These are phyloP conservation scores for Idaea dimidiata DNA, from an alignment of 2,888 invertebrate genomes.

Conservation along the genomic window DNA sequence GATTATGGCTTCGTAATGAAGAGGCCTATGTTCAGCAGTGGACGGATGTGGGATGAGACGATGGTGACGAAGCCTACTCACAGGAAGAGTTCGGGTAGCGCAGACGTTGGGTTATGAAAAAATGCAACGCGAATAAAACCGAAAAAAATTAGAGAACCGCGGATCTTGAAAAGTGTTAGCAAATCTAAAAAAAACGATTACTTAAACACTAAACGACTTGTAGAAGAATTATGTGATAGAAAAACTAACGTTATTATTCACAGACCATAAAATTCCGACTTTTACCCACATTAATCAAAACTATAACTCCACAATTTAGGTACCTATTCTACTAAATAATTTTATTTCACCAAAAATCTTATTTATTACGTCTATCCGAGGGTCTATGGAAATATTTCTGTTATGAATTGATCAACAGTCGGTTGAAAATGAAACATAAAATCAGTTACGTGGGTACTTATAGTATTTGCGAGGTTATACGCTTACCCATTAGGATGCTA, in stretches of 20 bases:
- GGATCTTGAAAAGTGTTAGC: neutral
- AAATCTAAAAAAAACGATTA: neutral
- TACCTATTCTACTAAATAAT: neutral
- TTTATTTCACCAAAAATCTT: neutral
- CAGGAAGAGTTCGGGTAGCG: too few relatives aligned
- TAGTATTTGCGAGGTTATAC: too few relatives aligned
- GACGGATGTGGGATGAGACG: too few relatives aligned
- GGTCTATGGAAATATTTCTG: neutral
- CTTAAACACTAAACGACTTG: neutral
- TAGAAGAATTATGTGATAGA: neutral
- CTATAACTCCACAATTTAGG: neutral
- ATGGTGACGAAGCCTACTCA: too few relatives aligned
- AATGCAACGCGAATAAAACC: too few relatives aligned
- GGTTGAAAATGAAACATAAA: neutral
- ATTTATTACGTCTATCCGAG: neutral
- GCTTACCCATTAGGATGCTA: too few relatives aligned
- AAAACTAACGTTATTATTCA: neutral
- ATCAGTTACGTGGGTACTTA: too few relatives aligned
- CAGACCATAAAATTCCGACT: neutral
- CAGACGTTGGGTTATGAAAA: too few relatives aligned
- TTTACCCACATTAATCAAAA: neutral
- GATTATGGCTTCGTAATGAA: too few relatives aligned
- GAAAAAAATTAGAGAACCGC: too few relatives aligned
- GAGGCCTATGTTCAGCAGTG: too few relatives aligned
- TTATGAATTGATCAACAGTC: neutral